These are phyloP conservation scores for Hipposideros larvatus DNA, from an alignment of 2,797 vertebrate genomes.

Conservation along the genomic window DNA sequence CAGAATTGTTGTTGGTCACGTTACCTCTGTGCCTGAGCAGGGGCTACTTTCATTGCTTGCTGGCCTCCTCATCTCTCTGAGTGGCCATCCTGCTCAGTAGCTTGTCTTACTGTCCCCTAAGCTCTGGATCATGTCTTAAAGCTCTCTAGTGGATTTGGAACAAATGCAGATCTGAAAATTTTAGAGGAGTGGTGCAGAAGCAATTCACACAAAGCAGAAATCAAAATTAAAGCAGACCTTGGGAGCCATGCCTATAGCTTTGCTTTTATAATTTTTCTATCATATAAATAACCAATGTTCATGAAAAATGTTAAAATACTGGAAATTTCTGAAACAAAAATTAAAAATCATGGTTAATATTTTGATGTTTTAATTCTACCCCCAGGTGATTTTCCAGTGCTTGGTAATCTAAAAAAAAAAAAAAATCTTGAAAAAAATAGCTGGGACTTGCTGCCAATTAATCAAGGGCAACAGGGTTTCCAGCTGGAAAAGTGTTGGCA, in stretches of 20 bases:
- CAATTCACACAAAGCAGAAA: no score
- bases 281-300: neutral
- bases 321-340: neutral
- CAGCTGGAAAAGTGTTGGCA: neutral
- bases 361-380: neutral
- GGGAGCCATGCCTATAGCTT: neutral
- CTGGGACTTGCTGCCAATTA: neutral
- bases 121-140: neutral
- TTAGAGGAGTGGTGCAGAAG: no score
- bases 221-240: neutral
- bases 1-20: accelerated
- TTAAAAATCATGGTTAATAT: neutral
- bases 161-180: no score
- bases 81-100: neutral
- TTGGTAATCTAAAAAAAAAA: neutral
- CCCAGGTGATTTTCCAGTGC: neutral
- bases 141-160: neutral
- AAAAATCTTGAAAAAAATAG: neutral
- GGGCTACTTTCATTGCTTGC: neutral
- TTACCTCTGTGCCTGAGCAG: no score
- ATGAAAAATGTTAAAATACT: neutral
- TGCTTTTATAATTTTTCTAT: neutral
- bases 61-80: no score
- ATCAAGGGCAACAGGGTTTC: neutral
- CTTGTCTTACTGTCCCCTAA: no score